Conservation (phyloP, 2,113 vertebrate species). For the Craseonycteris thonglongyai region DNA sequence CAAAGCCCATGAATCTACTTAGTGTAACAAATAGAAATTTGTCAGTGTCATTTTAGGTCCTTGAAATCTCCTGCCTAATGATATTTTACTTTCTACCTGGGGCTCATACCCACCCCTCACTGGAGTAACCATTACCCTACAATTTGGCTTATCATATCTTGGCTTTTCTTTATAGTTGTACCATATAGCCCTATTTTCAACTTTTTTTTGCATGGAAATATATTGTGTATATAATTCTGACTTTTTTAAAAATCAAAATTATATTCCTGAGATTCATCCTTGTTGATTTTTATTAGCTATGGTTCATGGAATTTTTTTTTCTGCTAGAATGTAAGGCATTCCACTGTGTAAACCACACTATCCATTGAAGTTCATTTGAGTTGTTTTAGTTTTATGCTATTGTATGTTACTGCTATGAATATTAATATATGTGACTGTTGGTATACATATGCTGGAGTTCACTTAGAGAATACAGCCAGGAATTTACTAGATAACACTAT, state of each 20-base stretch:
- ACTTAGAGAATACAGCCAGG: background rate
- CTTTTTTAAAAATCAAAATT: slow-evolving; percentile 12
- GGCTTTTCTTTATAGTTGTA: background rate
- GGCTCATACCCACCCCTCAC: background rate
- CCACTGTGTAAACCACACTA: background rate
- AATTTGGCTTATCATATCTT: background rate
- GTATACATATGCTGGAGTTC: background rate
- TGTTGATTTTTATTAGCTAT: background rate
- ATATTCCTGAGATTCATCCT: background rate
- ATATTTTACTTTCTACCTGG: background rate
- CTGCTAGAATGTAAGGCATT: background rate
- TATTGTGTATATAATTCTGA: background rate
- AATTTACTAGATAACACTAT: background rate
- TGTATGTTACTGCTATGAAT: background rate
- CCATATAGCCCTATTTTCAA: background rate
- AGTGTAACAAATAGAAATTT: slow-evolving; percentile 10
- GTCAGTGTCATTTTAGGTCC: background rate
- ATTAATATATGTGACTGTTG: background rate
- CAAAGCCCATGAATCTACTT: background rate
- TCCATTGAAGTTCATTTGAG: background rate
- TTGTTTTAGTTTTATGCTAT: background rate
- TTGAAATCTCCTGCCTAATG: background rate
- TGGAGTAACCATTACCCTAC: background rate
- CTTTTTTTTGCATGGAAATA: background rate
- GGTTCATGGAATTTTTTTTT: background rate